A percentile compares a stretch with the other conserved stretches of the same genome.
These are phyloP conservation scores for Plusia festucae DNA, from an alignment of 2,888 invertebrate species.

Conservation along the genomic window DNA sequence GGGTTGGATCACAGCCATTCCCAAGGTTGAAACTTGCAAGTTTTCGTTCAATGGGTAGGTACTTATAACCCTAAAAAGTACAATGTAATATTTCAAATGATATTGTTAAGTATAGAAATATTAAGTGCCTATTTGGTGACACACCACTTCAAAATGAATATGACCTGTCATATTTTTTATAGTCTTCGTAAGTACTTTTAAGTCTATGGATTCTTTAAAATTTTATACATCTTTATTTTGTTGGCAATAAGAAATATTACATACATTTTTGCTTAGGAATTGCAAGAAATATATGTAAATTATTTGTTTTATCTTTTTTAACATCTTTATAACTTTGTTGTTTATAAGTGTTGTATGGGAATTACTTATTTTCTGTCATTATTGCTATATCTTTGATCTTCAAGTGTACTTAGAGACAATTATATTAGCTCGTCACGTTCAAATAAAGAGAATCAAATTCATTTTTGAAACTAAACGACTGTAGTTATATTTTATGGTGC, in stretches of 20 bases:
- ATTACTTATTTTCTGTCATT: background rate
- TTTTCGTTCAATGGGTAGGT: constrained; percentile 64
- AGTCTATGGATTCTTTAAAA: background rate
- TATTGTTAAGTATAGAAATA: constrained; percentile 67
- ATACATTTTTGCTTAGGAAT: background rate
- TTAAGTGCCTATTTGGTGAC: constrained; percentile 71
- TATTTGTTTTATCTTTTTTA: constrained; percentile 23
- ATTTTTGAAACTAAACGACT: too few species aligned
- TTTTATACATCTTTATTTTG: background rate
- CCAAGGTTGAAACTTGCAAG: constrained; percentile 40
- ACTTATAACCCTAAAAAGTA: constrained; percentile 70
- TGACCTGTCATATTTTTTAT: constrained; percentile 72
- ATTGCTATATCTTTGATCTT: background rate
- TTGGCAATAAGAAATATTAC: background rate
- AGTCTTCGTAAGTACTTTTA: constrained; percentile 10
- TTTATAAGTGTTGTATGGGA: constrained; percentile 6
- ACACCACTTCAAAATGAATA: constrained; percentile 80
- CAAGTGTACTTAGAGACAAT: background rate
- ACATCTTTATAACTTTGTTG: constrained; percentile 16
- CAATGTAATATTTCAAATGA: constrained; percentile 69
- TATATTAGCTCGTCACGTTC: background rate
- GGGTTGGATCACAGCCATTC: constrained; percentile 37
- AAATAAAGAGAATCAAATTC: background rate
- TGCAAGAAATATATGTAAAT: constrained; percentile 8
- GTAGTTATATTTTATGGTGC: background rate